Base-by-base conservation (phyloP, 1,140 invertebrate genomes). In the Drosophila pallidifrons region DNA sequence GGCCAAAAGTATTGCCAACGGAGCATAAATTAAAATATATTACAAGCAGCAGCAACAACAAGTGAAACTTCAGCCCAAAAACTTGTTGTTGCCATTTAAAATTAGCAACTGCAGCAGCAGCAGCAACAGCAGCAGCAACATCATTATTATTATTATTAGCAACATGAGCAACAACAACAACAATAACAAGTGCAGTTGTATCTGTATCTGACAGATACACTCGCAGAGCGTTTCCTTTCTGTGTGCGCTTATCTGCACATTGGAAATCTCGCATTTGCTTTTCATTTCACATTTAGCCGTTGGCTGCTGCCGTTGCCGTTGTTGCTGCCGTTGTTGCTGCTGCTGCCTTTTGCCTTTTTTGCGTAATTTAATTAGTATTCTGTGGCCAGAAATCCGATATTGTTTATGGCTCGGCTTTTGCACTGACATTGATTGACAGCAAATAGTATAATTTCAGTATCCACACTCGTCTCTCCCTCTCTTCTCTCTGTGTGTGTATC, bases 291-390 rank as follows among this genome's bases (percentile, higher is more conserved):
- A 63, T 70, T 69, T 73, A 66, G 57, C 38, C 58, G 57, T 25
- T 25, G 20, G 20, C 20, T 25, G 20, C 20, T 25, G 69, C 47
- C 55, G 38, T 10, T 52, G 32, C 16, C 30, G 49, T 3, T 43
- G 8, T 4, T 25, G 20, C 20, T 3, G 20, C 20, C 20, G 20
- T 20, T n/a, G 28, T 41, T 49, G 25, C 3, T 67, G 41, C 2
- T 67, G 52, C 13, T 54, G 43, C 65, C 20, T 25, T 25, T 25
- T 64, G 70, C 71, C 75, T 69, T 81, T 73, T 82, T 82, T 82
- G 81, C 82, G 82, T 88, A 85, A 91, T 91, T 91, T 88, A 91
- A 91, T 91, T 91, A 91, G 83, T 91, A 88, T 75, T 74, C 88
- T 85, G 88, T 60, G 88, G 78, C 88, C 81, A 88, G 88, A 88